Evolutionary conservation across 2,797 vertebrate genomes (phyloP), one percentile per base, ranked within the genome.

Genomic region (Gobionotothen gibberifrons): DNA sequence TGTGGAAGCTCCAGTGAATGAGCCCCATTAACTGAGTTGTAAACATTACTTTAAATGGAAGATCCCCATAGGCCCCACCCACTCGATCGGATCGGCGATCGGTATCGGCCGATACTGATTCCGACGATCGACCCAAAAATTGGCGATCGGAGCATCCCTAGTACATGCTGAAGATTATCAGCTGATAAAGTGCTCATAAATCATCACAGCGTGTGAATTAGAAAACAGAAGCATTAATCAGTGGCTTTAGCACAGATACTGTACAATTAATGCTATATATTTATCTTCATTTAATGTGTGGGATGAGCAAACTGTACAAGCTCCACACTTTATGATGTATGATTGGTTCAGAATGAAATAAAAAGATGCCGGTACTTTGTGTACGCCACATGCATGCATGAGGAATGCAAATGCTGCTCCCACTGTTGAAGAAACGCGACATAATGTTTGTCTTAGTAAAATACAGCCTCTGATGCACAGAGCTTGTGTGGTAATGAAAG

Each of bases 121-220:
- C 4, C 26, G 26, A 21, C 21, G 21, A 21, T 21, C 21, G 21
- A 3, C 26, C 26, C 26, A 26, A 26, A 26, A 26, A 26, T 26
- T 26, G 26, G 26, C 26, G 4, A 26, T 26, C 26, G 26, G 26
- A 26, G 26, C 26, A 26, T 26, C 4, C 26, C 26, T 1, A 26
- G 84, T 74, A 63, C 65, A 19, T 40, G 64, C 69, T 69, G 62
- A 78, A 87, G 88, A 87, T 84, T n/a, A 92, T 91, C 86, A 90
- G 83, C 77, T 85, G 77, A 88, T 88, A 91, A 92, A 88, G 82
- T 81, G 85, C 76, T 90, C 84, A 87, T 92, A 91, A 91, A 93
- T 92, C 90, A 89, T 61, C 32, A 47, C 69, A 63, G 58, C 62
- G 63, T 77, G 78, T 82, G 85, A 90, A 87, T 89, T 78, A 89